Percentiles rank a stretch among this genome's conserved stretches.
phyloP scores from a whole-genome alignment of 1,140 invertebrate species.

The Drosophila quadrilineata region DNA sequence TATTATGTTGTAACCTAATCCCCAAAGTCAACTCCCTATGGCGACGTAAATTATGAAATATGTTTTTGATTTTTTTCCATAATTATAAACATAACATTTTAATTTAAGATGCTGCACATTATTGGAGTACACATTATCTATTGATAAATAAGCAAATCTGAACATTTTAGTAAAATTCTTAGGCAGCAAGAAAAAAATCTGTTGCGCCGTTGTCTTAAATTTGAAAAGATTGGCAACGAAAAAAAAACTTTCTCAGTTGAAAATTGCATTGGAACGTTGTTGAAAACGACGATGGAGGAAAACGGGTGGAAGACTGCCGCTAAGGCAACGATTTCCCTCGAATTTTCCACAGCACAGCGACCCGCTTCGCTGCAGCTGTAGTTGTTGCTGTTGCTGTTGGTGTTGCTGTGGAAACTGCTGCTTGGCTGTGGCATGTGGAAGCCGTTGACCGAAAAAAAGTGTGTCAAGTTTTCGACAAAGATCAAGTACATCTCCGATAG shows the following conservation, averaged over 20 bases:
- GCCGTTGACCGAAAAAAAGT: constrained; percentile 73
- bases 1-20: too few species aligned
- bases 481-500: constrained; percentile 74
- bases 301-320: constrained; percentile 19
- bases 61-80: too few species aligned
- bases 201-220: constrained; percentile 68
- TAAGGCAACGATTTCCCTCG: constrained; percentile 52
- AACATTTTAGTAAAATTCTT: too few species aligned
- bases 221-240: constrained; percentile 62
- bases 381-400: constrained; percentile 2
- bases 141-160: too few species aligned
- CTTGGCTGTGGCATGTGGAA: constrained; percentile 47
- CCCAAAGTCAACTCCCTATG: too few species aligned
- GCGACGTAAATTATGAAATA: too few species aligned
- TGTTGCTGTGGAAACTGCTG: constrained; percentile 4
- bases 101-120: too few species aligned
- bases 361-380: constrained; percentile 34
- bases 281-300: background rate
- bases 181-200: too few species aligned
- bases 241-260: constrained; percentile 74
- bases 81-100: too few species aligned
- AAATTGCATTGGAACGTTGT: constrained; percentile 59
- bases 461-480: constrained; percentile 74
- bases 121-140: too few species aligned
- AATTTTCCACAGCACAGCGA: constrained; percentile 39